phyloP scores from a whole-genome alignment of 1,140 invertebrate species.

The Leucophenga varia region DNA sequence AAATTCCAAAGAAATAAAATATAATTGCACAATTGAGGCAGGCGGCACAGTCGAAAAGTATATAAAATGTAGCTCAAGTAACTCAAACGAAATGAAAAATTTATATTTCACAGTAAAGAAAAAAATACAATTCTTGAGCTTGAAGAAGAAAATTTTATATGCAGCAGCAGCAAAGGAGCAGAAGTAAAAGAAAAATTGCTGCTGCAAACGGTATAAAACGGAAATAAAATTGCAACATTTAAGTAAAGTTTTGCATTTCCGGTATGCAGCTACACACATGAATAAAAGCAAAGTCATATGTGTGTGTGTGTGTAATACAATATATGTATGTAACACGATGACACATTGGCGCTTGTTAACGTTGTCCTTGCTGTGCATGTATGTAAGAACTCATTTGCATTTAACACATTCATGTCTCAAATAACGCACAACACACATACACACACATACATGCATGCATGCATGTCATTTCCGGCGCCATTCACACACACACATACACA shows the following conservation, averaged over 20 bases:
- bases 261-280: conserved; percentile 32
- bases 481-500: conserved; percentile 17
- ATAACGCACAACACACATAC: conserved; percentile 4
- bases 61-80: too few relatives aligned
- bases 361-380: neutral
- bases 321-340: too few relatives aligned
- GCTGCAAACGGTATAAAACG: conserved; percentile 39
- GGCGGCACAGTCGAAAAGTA: conserved; percentile 21
- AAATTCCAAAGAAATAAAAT: too few relatives aligned
- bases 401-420: conserved; percentile 32
- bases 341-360: too few relatives aligned
- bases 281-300: neutral
- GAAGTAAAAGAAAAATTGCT: conserved; percentile 8
- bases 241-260: conserved; percentile 49
- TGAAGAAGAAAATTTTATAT: too few relatives aligned
- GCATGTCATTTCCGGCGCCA: too few relatives aligned
- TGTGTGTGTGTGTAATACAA: too few relatives aligned
- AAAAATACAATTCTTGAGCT: too few relatives aligned
- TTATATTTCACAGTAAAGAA: conserved; percentile 41
- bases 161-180: conserved; percentile 10
- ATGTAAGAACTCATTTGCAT: conserved; percentile 37
- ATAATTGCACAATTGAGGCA: conserved; percentile 44
- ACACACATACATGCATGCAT: too few relatives aligned
- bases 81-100: conserved; percentile 47
- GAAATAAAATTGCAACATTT: conserved; percentile 35